These are phyloP conservation scores for Chroicocephalus ridibundus DNA, from an alignment of 2,113 vertebrate species.

Conservation along the genomic window DNA sequence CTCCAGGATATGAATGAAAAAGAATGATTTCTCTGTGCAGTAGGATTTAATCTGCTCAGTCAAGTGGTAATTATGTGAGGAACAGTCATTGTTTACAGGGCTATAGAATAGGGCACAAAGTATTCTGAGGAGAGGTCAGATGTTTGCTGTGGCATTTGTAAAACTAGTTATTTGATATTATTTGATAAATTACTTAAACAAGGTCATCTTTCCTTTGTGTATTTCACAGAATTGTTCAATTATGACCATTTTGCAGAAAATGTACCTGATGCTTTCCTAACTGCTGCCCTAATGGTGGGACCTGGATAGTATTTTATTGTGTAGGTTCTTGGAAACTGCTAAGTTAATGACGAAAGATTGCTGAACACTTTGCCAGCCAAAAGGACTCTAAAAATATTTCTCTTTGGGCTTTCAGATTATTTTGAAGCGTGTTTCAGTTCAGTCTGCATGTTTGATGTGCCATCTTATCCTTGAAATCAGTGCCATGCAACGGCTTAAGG, in stretches of 20 bases:
- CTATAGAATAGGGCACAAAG: neutral
- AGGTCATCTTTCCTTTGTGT: neutral
- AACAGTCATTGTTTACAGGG: neutral
- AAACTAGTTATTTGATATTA: neutral
- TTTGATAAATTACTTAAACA: neutral
- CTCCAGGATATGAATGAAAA: neutral
- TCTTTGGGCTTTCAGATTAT: neutral
- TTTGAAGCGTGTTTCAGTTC: neutral
- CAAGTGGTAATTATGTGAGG: neutral
- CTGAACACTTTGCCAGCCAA: neutral
- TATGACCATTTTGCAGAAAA: neutral
- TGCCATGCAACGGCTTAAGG: neutral
- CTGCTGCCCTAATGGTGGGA: neutral
- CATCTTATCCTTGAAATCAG: neutral
- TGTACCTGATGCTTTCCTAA: neutral
- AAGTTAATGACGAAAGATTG: neutral
- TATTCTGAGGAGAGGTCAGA: neutral
- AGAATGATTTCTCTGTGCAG: neutral
- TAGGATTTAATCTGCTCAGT: neutral
- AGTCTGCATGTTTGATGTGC: neutral
- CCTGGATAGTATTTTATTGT: neutral
- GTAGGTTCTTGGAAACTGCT: neutral
- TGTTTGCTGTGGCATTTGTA: neutral
- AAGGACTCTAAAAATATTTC: neutral
- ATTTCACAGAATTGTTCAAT: neutral